These are phyloP conservation scores for Fratercula arctica DNA, from an alignment of 2,797 vertebrate species.

Conservation along the genomic window DNA sequence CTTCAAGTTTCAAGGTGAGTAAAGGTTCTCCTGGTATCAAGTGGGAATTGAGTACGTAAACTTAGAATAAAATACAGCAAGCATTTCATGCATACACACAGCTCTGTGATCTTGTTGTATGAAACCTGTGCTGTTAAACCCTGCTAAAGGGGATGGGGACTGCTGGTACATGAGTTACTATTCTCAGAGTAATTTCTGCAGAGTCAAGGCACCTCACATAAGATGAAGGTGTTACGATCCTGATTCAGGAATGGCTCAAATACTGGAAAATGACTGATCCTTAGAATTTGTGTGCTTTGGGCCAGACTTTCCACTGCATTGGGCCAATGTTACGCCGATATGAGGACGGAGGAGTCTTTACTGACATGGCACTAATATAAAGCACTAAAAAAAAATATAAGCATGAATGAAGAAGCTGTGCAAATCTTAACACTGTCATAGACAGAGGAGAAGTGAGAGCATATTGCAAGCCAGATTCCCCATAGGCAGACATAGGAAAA, in stretches of 20 bases:
- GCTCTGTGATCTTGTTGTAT: not conserved
- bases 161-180: not conserved
- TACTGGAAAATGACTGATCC: not conserved
- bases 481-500: not conserved
- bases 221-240: not conserved
- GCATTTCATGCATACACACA: not conserved
- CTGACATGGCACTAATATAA: not conserved
- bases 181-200: not conserved
- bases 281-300: not conserved
- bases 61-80: not conserved
- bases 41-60: not conserved
- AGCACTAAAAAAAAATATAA: not conserved
- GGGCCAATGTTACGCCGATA: not conserved
- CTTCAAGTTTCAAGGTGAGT: not conserved
- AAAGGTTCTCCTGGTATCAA: not conserved
- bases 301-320: not conserved
- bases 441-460: not conserved
- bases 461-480: not conserved
- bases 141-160: not conserved
- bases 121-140: not conserved
- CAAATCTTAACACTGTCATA: not conserved
- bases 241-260: not conserved
- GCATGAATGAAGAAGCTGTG: not conserved
- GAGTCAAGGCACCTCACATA: not conserved
- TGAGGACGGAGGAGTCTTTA: not conserved